Percentiles rank a stretch among this genome's conserved stretches.
Conservation (phyloP, 2,888 invertebrate genomes). For the Pseudococcus viburni region DNA sequence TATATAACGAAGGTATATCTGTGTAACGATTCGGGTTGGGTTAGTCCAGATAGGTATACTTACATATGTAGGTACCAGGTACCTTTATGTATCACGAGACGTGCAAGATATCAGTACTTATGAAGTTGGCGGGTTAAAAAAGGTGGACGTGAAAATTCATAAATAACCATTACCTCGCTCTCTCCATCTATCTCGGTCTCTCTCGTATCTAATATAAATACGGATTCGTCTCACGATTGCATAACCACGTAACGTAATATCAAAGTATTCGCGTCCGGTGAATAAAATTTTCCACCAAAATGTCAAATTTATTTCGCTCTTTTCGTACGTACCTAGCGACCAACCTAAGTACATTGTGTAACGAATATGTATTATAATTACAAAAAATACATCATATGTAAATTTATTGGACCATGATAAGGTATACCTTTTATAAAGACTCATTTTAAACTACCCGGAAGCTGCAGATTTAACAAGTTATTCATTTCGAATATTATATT, state of each 20-base stretch:
- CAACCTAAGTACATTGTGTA: not conserved
- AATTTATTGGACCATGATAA: constrained; percentile 44
- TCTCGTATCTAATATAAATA: constrained; percentile 9
- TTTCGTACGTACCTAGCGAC: not conserved
- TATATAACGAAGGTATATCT: constrained; percentile 14
- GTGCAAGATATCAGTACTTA: not conserved
- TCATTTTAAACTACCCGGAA: constrained; percentile 49
- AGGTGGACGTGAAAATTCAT: constrained; percentile 27
- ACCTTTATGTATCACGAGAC: not conserved
- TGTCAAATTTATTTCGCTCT: constrained; percentile 19
- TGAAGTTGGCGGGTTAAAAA: not conserved
- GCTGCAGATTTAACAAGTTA: constrained; percentile 49
- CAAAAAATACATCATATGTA: constrained; percentile 33
- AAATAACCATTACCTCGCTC: not conserved
- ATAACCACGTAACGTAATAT: not conserved
- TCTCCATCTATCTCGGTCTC: not conserved
- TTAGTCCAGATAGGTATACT: not conserved
- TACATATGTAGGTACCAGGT: not conserved
- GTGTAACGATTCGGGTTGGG: not conserved
- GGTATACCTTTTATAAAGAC: constrained; percentile 7
- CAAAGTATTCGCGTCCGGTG: not conserved
- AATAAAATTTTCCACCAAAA: not conserved
- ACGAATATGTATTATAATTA: constrained; percentile 26
- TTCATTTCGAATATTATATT: constrained; percentile 22
- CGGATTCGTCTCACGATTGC: constrained; percentile 27